Percentiles rank a stretch among this genome's conserved stretches.
Evolutionary conservation across 2,113 vertebrate species (phyloP).

Genomic region (Galbula dea): DNA sequence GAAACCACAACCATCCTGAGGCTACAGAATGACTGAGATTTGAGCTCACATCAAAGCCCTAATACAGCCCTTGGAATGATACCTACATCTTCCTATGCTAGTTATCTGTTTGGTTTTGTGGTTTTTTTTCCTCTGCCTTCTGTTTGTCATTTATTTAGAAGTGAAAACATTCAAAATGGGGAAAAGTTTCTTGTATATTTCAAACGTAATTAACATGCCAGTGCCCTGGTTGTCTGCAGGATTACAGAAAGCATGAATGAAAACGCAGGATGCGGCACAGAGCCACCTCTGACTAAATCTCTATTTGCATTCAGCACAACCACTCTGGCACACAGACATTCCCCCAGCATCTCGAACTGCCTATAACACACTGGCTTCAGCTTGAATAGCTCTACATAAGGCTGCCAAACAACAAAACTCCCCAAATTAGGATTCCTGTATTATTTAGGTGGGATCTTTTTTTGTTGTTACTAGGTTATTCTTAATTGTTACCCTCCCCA

Average conservation of each 20-base stretch:
- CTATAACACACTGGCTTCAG: not conserved
- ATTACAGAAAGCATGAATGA: not conserved
- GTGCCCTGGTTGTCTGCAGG: not conserved
- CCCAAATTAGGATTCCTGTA: not conserved
- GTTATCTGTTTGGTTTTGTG: not conserved
- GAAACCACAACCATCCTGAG: not conserved
- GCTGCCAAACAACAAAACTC: not conserved
- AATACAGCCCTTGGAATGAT: not conserved
- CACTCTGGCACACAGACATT: not conserved
- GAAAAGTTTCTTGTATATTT: not conserved
- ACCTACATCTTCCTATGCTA: not conserved
- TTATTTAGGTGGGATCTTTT: not conserved
- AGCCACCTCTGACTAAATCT: not conserved
- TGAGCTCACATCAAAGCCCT: not conserved
- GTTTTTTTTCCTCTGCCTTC: not conserved
- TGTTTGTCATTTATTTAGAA: not conserved
- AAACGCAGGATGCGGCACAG: not conserved
- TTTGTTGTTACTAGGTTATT: not conserved
- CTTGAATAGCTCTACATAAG: not conserved
- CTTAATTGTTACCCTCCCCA: not conserved
- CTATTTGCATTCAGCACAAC: constrained; percentile 6
- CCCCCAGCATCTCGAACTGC: not conserved
- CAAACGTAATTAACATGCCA: not conserved
- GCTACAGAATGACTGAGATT: not conserved
- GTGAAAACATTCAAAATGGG: not conserved